Conservation (phyloP, 2,797 vertebrate genomes). For the Remorina albescens region DNA sequence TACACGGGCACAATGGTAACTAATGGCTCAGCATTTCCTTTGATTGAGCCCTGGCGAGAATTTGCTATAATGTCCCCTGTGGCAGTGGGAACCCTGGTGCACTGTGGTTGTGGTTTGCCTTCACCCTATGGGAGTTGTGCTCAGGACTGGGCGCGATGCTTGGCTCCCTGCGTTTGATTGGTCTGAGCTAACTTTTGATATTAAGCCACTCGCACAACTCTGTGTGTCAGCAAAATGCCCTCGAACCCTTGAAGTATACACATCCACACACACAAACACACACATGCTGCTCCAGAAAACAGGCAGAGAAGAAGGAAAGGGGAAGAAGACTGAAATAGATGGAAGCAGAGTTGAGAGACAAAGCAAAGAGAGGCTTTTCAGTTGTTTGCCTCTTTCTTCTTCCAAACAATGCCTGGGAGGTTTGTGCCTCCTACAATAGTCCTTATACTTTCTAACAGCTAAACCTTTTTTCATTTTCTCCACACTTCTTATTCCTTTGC, state of each 20-base stretch:
- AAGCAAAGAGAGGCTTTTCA: slow-evolving; percentile 46
- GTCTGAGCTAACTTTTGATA: slow-evolving; percentile 75
- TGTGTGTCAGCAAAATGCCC: slow-evolving; percentile 68
- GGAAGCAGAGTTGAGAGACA: slow-evolving; percentile 38
- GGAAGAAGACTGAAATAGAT: slow-evolving; percentile 24
- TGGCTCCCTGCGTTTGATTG: slow-evolving; percentile 78
- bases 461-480: slow-evolving; percentile 41
- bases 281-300: slow-evolving; percentile 20
- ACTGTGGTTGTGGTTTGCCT: slow-evolving; percentile 23
- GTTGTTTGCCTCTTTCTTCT: slow-evolving; percentile 49
- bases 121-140: slow-evolving; percentile 37
- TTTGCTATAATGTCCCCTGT: slow-evolving; percentile 54
- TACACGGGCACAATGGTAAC: slow-evolving; percentile 68
- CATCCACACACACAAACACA: not conserved
- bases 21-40: slow-evolving; percentile 75
- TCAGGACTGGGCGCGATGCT: slow-evolving; percentile 68
- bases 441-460: slow-evolving; percentile 34
- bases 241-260: slow-evolving; percentile 19
- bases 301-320: slow-evolving; percentile 7
- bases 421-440: slow-evolving; percentile 46
- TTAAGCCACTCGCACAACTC: slow-evolving; percentile 62
- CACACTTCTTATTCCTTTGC: slow-evolving; percentile 24
- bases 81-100: slow-evolving; percentile 31
- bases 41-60: slow-evolving; percentile 70
- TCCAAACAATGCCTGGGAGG: slow-evolving; percentile 43